phyloP scores from a whole-genome alignment of 2,888 invertebrate species.

The Erannis defoliaria region DNA sequence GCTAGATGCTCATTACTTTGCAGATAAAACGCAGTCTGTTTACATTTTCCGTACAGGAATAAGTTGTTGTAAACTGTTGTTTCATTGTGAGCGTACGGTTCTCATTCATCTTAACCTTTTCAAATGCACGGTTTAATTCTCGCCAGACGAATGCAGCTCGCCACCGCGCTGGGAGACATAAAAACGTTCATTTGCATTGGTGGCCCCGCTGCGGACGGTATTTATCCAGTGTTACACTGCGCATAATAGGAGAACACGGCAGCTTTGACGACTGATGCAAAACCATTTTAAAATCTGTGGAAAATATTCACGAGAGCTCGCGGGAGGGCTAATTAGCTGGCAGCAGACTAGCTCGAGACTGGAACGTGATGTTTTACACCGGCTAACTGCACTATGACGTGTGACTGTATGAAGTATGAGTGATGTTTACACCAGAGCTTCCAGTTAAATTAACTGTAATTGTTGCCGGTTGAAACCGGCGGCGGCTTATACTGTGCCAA shows the following conservation, averaged over 20 bases:
- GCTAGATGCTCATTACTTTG: slow-evolving; percentile 53
- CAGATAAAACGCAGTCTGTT: slow-evolving; percentile 74
- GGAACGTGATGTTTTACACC: slow-evolving; percentile 35
- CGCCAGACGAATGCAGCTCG: slow-evolving; percentile 69
- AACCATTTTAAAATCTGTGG: slow-evolving; percentile 69
- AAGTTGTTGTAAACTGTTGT: slow-evolving; percentile 80
- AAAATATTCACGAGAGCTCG: slow-evolving; percentile 61
- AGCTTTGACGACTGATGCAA: slow-evolving; percentile 68
- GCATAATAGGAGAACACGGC: slow-evolving; percentile 74
- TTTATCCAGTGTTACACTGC: slow-evolving; percentile 77
- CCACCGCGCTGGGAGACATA: slow-evolving; percentile 62
- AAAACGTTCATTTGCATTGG: slow-evolving; percentile 82
- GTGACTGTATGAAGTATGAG: slow-evolving; percentile 18
- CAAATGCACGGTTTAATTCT: slow-evolving; percentile 78
- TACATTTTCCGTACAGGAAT: slow-evolving; percentile 72
- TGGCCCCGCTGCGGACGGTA: slow-evolving; percentile 67
- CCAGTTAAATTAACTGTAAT: slow-evolving; percentile 52
- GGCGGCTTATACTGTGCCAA: slow-evolving; percentile 13
- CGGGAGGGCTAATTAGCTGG: slow-evolving; percentile 68
- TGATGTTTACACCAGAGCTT: slow-evolving; percentile 38
- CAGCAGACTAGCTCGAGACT: slow-evolving; percentile 32
- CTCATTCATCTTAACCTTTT: slow-evolving; percentile 83
- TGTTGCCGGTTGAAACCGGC: slow-evolving; percentile 48
- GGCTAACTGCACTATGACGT: slow-evolving; percentile 23
- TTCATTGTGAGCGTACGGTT: slow-evolving; percentile 74